Conservation (phyloP, 1,140 invertebrate species). For the Anagrus nilaparvatae region DNA sequence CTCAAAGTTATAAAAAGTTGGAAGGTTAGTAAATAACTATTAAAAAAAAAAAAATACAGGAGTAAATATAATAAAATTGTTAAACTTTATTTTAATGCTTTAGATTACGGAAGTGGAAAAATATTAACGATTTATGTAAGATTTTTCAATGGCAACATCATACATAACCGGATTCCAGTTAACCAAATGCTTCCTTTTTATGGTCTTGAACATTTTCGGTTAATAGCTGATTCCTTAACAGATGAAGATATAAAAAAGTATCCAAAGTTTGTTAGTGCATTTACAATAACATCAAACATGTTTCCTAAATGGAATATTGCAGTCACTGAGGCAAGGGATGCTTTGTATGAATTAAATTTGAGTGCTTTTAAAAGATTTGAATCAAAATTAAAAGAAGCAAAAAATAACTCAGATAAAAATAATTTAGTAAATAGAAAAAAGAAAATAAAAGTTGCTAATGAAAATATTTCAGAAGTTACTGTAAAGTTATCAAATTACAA, state of each 20-base stretch:
- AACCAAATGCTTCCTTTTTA: slow-evolving; percentile 53
- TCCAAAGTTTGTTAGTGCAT: slow-evolving; percentile 40
- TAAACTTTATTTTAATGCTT: slow-evolving; percentile 13
- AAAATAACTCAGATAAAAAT: slow-evolving; percentile 6
- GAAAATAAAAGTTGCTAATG: slow-evolving; percentile 8
- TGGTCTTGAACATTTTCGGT: slow-evolving; percentile 53
- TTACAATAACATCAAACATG: slow-evolving; percentile 40
- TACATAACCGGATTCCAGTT: slow-evolving; percentile 59
- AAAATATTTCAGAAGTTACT: slow-evolving; percentile 1
- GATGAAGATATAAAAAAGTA: slow-evolving; percentile 36
- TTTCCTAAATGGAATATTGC: slow-evolving; percentile 46
- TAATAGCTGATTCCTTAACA: slow-evolving; percentile 20
- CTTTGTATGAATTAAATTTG: slow-evolving; percentile 12
- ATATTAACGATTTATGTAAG: slow-evolving; percentile 56
- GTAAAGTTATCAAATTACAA: not conserved
- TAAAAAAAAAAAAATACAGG: not conserved
- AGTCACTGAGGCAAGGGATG: slow-evolving; percentile 41
- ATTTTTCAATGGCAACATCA: slow-evolving; percentile 69
- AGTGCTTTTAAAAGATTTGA: slow-evolving; percentile 12
- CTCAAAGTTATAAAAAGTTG: slow-evolving; percentile 40
- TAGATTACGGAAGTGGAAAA: slow-evolving; percentile 29
- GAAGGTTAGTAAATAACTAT: slow-evolving; percentile 33
- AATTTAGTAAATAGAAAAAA: slow-evolving; percentile 7
- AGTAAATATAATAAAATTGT: not conserved
- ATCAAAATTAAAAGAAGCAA: slow-evolving; percentile 8